Percentiles rank a stretch among this genome's conserved stretches.
Conservation (phyloP, 2,888 invertebrate genomes). For the Aspidiotus destructor region DNA sequence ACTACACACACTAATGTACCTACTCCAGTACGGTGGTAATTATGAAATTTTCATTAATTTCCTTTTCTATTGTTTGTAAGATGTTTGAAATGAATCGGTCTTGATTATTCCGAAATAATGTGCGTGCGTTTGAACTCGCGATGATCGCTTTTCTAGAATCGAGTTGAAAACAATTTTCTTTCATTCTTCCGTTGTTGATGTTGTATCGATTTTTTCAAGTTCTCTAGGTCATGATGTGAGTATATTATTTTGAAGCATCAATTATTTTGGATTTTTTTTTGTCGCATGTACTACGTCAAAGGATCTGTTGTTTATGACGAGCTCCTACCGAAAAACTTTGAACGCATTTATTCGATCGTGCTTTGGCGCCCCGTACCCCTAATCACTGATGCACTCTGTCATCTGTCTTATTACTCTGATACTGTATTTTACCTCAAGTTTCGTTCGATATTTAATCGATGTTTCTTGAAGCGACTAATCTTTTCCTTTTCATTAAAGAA, state of each 20-base stretch:
- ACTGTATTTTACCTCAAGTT: conserved; percentile 1
- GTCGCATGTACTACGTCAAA: neutral
- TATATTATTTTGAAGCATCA: conserved; percentile 7
- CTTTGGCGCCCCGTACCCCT: no score
- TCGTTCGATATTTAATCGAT: conserved; percentile 5
- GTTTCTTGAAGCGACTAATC: neutral
- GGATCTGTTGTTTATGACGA: neutral
- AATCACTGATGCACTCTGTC: no score
- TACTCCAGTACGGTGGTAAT: conserved; percentile 3
- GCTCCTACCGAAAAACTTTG: no score
- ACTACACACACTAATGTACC: neutral
- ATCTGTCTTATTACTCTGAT: neutral
- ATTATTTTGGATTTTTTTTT: neutral
- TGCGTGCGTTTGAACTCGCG: neutral
- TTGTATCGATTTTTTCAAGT: conserved; percentile 24
- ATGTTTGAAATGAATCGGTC: neutral
- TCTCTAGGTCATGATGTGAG: conserved; percentile 31
- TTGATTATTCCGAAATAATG: neutral
- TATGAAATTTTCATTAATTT: neutral
- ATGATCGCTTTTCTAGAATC: neutral
- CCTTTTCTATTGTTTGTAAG: neutral
- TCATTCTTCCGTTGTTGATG: conserved; percentile 24
- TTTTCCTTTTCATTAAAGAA: neutral
- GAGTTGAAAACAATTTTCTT: conserved; percentile 1
- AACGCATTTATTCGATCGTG: neutral